Conservation (phyloP, 2,888 invertebrate genomes). For the Orgyia antiqua region DNA sequence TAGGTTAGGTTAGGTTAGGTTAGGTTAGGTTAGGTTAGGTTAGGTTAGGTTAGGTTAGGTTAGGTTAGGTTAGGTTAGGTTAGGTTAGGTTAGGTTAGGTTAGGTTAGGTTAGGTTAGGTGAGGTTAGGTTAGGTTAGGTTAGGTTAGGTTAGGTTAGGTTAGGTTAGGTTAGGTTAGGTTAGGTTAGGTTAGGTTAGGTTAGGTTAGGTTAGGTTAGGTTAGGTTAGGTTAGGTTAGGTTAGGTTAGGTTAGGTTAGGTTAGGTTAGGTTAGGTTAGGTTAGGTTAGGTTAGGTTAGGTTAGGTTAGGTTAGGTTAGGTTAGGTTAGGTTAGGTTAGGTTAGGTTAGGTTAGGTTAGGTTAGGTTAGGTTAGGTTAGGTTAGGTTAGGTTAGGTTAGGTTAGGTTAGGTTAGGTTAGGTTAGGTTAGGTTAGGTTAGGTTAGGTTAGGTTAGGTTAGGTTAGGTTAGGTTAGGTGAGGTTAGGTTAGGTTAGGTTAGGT, state of each 20-base stretch:
- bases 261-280: conserved; percentile 19
- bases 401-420: conserved; percentile 16
- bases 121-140: too few species aligned
- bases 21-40: too few species aligned
- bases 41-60: too few species aligned
- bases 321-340: conserved; percentile 20
- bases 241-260: conserved; percentile 21
- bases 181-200: too few species aligned
- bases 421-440: conserved; percentile 17
- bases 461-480: conserved; percentile 18
- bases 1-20: too few species aligned
- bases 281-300: conserved; percentile 20
- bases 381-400: conserved; percentile 18
- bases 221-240: conserved; percentile 21
- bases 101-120: too few species aligned
- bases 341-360: conserved; percentile 18
- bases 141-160: too few species aligned
- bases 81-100: too few species aligned
- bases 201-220: conserved; percentile 19
- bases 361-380: conserved; percentile 19
- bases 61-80: too few species aligned
- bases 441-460: conserved; percentile 17
- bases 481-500: conserved; percentile 22
- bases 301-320: conserved; percentile 21
- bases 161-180: too few species aligned